Base-by-base conservation (phyloP, 2,888 invertebrate genomes). In the Smittia sp. region DNA sequence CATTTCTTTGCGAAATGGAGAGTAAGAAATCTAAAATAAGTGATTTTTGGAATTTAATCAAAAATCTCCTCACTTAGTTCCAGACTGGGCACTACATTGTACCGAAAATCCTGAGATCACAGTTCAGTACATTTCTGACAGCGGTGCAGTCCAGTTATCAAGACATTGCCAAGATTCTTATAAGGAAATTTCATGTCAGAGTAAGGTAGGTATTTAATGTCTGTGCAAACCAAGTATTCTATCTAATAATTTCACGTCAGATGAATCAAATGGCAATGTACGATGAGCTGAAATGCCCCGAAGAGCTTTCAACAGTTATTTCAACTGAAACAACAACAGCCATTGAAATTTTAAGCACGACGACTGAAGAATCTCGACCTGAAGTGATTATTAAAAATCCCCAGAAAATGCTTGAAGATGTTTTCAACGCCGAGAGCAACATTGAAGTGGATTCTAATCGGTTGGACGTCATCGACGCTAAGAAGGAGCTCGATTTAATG, bases 1-100 rank as follows among this genome's bases (percentile, higher is more conserved):
- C 91, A 6, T 92, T 92, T 80, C 88, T 92, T 75, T 92, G 92
- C 79, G 91, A 92, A 85, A 84, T 91, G 79, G 89, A 90, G 78
- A 91, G 91, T 91, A 83, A 80, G 79, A 76, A 38, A 66, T 52
- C 1, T 46, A 6, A n/a, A 46, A 11, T 39, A 18, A 27, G n/a
- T 11, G 63, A 32, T 18, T 13, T 1, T 38, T 46, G 63, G 63
- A 54, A 52, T 74, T 18, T 66, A 15, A 27, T 54, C 13, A 67
- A 67, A 74, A 52, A 15, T 39, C 39, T 62, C 24, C 3, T n/a
- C 11, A 11, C 32, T 67, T 81, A 91, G 91, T 91, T 76, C 91
- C 91, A 27, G 85, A 86, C 77, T 91, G 91, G 91, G 91, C 91
- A n/a, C 87, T 87, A 76, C 89, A 89, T 27, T 91, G 91, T 79